These are phyloP conservation scores for Lemur catta DNA, from an alignment of 2,797 vertebrate genomes.

Conservation along the genomic window DNA sequence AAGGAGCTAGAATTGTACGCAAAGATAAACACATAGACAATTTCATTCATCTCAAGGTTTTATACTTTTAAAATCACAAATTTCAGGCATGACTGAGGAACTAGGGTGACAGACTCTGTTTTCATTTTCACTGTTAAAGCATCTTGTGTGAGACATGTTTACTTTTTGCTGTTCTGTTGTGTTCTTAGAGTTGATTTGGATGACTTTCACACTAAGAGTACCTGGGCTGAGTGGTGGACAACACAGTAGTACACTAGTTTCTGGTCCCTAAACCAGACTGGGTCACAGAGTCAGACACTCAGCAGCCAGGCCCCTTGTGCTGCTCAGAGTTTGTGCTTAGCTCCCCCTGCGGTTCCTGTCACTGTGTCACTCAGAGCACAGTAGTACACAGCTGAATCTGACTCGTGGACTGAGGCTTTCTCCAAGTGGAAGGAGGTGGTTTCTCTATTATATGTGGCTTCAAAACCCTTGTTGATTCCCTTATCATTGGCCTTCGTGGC, in stretches of 20 bases:
- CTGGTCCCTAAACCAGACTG: not conserved
- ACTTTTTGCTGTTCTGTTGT: not conserved
- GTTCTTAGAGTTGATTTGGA: not conserved
- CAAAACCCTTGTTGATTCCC: conserved; percentile 33
- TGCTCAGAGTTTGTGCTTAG: conserved; percentile 7
- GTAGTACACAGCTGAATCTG: conserved; percentile 49
- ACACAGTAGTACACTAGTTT: too few species aligned
- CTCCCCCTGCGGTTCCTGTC: not conserved
- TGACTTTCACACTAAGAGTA: not conserved
- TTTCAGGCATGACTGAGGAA: not conserved
- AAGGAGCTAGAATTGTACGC: not conserved
- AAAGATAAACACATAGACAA: not conserved
- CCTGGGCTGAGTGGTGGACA: not conserved
- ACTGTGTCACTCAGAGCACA: conserved; percentile 33
- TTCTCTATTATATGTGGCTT: not conserved
- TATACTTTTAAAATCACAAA: not conserved
- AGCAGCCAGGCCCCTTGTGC: too few species aligned
- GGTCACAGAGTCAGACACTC: not conserved
- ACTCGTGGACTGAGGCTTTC: not conserved
- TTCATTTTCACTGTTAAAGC: not conserved
- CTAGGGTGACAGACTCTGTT: not conserved
- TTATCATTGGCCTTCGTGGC: fast-evolving
- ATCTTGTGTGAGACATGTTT: not conserved
- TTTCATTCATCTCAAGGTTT: not conserved
- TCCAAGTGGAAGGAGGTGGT: conserved; percentile 24